Evolutionary conservation across 1,140 invertebrate genomes (phyloP).

Genomic region (Drosophila nigromelanica): DNA sequence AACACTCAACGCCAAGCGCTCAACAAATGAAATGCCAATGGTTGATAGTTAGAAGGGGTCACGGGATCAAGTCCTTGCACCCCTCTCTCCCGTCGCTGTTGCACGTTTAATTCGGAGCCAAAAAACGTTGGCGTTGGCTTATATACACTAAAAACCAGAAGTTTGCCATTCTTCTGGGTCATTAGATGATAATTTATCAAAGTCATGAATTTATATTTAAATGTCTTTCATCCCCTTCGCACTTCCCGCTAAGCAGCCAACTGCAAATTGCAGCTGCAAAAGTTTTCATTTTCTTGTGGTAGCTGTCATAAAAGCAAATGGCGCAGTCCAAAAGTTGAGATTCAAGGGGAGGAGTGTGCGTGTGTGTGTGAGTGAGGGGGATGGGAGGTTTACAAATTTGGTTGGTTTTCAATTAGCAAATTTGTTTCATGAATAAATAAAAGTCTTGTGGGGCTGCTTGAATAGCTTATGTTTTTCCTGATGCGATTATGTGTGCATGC

Average conservation of each 20-base stretch:
- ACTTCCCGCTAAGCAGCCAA: constrained; percentile 3
- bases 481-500: constrained; percentile 5
- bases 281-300: constrained; percentile 52
- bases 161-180: constrained; percentile 71
- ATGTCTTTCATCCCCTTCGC: not conserved
- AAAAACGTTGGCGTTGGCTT: constrained; percentile 59
- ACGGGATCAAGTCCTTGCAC: not conserved
- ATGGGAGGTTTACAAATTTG: constrained; percentile 37
- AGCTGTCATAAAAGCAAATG: constrained; percentile 65
- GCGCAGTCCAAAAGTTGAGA: constrained; percentile 25
- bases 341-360: not conserved
- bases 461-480: constrained; percentile 1
- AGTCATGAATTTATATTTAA: constrained; percentile 72
- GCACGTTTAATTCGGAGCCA: constrained; percentile 32
- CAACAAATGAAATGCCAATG: constrained; percentile 14
- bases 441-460: constrained; percentile 9
- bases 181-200: constrained; percentile 81
- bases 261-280: constrained; percentile 69
- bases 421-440: constrained; percentile 48
- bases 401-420: constrained; percentile 42
- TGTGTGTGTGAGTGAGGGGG: too few relatives aligned
- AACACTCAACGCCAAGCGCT: not conserved
- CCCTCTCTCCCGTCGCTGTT: not conserved
- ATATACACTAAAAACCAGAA: constrained; percentile 71
- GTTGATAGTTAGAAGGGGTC: not conserved